These are phyloP conservation scores for Pollenia amentaria DNA, from an alignment of 2,888 invertebrate genomes.

Conservation along the genomic window DNA sequence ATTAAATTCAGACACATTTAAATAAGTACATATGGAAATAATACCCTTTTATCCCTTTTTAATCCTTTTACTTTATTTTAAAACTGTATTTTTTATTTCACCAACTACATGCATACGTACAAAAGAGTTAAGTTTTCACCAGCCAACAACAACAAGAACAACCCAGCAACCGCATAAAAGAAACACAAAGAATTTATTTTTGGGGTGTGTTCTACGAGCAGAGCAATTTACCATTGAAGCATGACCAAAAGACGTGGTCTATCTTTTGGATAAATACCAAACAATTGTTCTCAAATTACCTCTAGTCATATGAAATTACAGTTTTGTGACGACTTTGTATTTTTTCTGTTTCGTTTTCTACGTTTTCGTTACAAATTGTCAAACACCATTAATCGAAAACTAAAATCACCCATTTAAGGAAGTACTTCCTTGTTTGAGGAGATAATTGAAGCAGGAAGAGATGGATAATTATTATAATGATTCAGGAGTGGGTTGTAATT, in stretches of 20 bases:
- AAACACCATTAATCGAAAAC: constrained; percentile 43
- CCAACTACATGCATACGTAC: not conserved
- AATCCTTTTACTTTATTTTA: constrained; percentile 1
- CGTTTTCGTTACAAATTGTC: constrained; percentile 27
- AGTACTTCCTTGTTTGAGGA: not conserved
- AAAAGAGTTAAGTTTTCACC: not conserved
- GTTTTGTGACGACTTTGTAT: constrained; percentile 36
- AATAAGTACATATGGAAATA: constrained; percentile 7
- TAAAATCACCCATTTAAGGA: constrained; percentile 40
- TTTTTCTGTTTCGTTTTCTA: constrained; percentile 24
- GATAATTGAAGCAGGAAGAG: constrained; percentile 17
- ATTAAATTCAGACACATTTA: not conserved
- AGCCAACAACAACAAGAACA: not conserved
- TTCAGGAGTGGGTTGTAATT: not conserved
- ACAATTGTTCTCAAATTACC: constrained; percentile 50
- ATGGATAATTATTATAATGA: constrained; percentile 28
- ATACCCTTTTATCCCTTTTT: constrained; percentile 13
- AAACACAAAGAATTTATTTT: constrained; percentile 40
- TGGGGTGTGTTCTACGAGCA: constrained; percentile 29
- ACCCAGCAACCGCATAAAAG: not conserved
- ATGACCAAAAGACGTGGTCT: constrained; percentile 55
- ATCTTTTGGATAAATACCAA: constrained; percentile 25
- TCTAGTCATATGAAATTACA: constrained; percentile 45
- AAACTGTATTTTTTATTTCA: constrained; percentile 34
- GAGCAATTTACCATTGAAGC: constrained; percentile 52